These are phyloP conservation scores for Julus scandinavius DNA, from an alignment of 2,888 invertebrate species.

Conservation along the genomic window DNA sequence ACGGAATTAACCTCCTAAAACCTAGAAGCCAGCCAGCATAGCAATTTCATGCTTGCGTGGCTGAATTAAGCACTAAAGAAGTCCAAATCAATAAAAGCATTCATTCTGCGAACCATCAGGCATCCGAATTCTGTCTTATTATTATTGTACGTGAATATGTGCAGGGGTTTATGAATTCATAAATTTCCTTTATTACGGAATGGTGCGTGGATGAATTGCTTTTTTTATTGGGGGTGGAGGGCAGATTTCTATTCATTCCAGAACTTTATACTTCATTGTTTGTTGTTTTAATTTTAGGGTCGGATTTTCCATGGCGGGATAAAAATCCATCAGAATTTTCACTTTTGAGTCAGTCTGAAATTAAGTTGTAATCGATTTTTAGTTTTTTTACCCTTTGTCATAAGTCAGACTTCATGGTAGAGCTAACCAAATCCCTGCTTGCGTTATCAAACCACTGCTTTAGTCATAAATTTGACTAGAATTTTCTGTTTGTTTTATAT, in stretches of 20 bases:
- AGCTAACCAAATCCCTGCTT: too few species aligned
- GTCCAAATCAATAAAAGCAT: conserved; percentile 2
- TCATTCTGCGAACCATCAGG: conserved; percentile 37
- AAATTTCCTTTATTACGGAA: conserved; percentile 24
- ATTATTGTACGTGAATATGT: not conserved
- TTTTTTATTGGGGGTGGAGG: not conserved
- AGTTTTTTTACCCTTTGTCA: not conserved
- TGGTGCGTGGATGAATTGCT: not conserved
- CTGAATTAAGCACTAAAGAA: conserved; percentile 11
- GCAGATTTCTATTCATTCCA: not conserved
- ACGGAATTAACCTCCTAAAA: not conserved
- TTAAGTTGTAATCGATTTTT: not conserved
- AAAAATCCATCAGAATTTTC: not conserved
- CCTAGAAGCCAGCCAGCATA: not conserved
- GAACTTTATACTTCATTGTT: not conserved
- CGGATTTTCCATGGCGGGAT: not conserved
- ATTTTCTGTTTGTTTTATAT: too few species aligned
- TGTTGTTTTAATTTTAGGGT: conserved; percentile 7
- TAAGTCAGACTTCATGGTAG: too few species aligned
- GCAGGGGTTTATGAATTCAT: conserved; percentile 40
- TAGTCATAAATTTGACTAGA: too few species aligned
- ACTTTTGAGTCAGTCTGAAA: not conserved
- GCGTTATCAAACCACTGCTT: too few species aligned
- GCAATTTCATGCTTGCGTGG: conserved; percentile 25
- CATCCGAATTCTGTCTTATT: not conserved